Percentiles rank a stretch among this genome's conserved stretches.
These are phyloP conservation scores for Verasper variegatus DNA, from an alignment of 2,113 vertebrate genomes.

Conservation along the genomic window DNA sequence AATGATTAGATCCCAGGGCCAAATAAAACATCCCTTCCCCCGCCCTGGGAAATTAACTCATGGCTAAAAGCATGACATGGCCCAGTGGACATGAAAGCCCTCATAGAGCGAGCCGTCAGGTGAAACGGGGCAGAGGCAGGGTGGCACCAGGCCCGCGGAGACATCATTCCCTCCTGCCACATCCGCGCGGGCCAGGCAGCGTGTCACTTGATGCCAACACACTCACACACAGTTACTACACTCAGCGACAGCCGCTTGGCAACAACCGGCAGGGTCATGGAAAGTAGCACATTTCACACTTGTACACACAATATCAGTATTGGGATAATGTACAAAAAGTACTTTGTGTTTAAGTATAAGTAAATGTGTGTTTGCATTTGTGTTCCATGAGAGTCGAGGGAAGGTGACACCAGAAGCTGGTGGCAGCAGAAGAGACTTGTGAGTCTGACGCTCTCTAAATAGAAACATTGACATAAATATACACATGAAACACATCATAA, in stretches of 20 bases:
- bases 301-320: not conserved
- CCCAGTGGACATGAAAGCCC: constrained; percentile 67
- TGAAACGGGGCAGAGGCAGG: constrained; percentile 19
- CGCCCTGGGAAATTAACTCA: constrained; percentile 72
- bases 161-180: not conserved
- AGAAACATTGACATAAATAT: not conserved
- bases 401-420: not conserved
- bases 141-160: constrained; percentile 43
- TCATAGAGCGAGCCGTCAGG: constrained; percentile 55
- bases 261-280: not conserved
- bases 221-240: not conserved
- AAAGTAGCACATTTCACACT: constrained; percentile 24
- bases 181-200: no score
- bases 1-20: constrained; percentile 55
- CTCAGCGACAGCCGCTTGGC: constrained; percentile 14
- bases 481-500: not conserved
- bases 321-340: not conserved
- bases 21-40: constrained; percentile 73
- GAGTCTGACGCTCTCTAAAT: not conserved
- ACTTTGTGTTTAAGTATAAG: constrained; percentile 10
- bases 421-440: not conserved
- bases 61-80: constrained; percentile 70
- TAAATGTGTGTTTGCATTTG: not conserved
- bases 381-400: not conserved
- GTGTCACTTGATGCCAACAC: no score